A percentile compares a stretch with the other conserved stretches of the same genome.
phyloP scores from a whole-genome alignment of 2,888 invertebrate species.

The Philonicus albiceps region DNA sequence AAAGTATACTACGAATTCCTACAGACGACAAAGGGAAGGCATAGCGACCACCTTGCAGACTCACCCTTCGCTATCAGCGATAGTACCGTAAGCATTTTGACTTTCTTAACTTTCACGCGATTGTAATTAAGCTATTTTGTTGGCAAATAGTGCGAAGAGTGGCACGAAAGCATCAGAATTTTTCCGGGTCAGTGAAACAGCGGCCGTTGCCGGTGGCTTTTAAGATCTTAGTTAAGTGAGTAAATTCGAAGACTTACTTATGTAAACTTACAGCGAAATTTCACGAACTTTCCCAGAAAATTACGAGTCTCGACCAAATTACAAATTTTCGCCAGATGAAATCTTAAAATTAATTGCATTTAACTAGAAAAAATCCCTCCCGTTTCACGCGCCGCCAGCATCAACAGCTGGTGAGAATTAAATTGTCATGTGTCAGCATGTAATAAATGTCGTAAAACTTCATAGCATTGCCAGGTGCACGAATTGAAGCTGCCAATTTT shows the following conservation, averaged over 20 bases:
- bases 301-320: not conserved
- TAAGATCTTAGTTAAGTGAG: not conserved
- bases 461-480: not conserved
- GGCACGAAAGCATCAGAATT: not conserved
- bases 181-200: not conserved
- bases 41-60: not conserved
- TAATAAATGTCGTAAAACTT: not conserved
- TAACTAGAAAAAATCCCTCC: not conserved
- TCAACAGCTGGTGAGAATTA: not conserved
- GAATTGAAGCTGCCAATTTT: not conserved
- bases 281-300: not conserved
- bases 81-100: constrained; percentile 39
- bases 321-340: not conserved
- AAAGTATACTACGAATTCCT: not conserved
- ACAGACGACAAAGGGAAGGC: not conserved
- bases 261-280: not conserved
- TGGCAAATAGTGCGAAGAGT: not conserved
- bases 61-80: constrained; percentile 39
- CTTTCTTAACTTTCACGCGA: not conserved
- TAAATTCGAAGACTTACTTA: not conserved
- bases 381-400: not conserved
- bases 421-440: not conserved
- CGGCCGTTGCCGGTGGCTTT: not conserved
- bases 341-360: not conserved
- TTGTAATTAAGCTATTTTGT: not conserved